These are phyloP conservation scores for Gobio occitaniae DNA, from an alignment of 2,797 vertebrate genomes.

Conservation along the genomic window DNA sequence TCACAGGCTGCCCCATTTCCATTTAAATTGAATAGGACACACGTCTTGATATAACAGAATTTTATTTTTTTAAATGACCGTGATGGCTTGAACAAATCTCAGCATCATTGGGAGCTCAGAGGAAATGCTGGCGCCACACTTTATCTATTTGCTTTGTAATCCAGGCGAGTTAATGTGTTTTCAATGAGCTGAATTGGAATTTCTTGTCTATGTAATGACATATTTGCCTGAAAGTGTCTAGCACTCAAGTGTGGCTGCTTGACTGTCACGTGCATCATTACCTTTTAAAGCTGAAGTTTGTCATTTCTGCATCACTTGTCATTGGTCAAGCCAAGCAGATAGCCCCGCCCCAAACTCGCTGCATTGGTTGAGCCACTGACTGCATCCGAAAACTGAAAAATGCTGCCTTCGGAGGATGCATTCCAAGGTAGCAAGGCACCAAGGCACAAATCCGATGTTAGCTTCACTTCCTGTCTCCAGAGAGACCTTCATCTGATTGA, in stretches of 20 bases:
- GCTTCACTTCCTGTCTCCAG: not conserved
- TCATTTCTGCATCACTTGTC: not conserved
- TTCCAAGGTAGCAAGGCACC: not conserved
- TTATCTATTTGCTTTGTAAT: slow-evolving; percentile 53
- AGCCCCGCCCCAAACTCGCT: not conserved
- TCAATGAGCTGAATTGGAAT: slow-evolving; percentile 36
- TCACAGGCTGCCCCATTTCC: slow-evolving; percentile 50
- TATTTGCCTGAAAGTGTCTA: slow-evolving; percentile 15
- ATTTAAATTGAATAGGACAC: slow-evolving; percentile 62
- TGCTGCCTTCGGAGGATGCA: not conserved
- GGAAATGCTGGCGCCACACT: slow-evolving; percentile 50
- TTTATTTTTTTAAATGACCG: slow-evolving; percentile 57
- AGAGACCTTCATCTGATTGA: not conserved
- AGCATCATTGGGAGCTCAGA: slow-evolving; percentile 35
- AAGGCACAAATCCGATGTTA: not conserved
- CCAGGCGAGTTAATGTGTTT: slow-evolving; percentile 55
- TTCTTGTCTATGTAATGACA: slow-evolving; percentile 49
- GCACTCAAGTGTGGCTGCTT: not conserved
- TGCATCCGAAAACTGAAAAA: not conserved
- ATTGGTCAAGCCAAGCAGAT: not conserved
- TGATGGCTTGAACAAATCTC: slow-evolving; percentile 54
- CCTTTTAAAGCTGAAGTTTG: not conserved
- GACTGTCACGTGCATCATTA: not conserved
- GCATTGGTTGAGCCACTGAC: not conserved
- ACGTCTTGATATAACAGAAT: slow-evolving; percentile 59